Evolutionary conservation across 1,140 invertebrate species (phyloP).

Genomic region (Platorchestia sp.): DNA sequence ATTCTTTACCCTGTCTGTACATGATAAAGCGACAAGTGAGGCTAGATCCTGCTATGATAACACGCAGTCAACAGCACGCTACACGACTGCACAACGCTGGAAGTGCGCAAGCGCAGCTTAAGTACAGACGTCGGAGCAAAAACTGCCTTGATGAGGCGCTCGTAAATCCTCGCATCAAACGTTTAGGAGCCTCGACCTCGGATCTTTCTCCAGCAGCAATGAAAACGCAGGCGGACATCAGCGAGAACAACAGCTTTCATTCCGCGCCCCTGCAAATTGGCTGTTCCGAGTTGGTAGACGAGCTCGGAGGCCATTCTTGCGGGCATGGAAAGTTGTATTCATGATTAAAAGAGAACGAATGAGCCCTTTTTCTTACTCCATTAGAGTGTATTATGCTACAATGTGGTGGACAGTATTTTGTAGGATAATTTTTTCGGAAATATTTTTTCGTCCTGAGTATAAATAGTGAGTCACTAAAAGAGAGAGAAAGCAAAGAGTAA

Average conservation of each 20-base stretch:
- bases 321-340: not conserved
- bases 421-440: not conserved
- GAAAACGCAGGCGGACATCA: not conserved
- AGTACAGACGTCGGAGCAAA: not conserved
- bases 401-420: not conserved
- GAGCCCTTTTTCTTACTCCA: not conserved
- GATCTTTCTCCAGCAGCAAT: not conserved
- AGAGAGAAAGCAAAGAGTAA: not conserved
- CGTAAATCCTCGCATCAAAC: not conserved
- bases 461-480: not conserved
- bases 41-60: not conserved
- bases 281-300: not conserved
- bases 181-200: conserved; percentile 4
- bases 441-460: not conserved
- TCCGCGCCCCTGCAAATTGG: not conserved
- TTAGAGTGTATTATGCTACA: not conserved
- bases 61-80: not conserved
- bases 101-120: not conserved
- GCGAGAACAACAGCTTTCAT: not conserved
- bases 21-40: not conserved
- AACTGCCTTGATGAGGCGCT: not conserved
- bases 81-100: not conserved
- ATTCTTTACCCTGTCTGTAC: not conserved
- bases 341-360: not conserved
- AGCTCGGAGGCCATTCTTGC: not conserved